Evolutionary conservation across 2,113 vertebrate species (phyloP), one percentile per base, ranked within the genome.

Genomic region (Trogon surrucura): DNA sequence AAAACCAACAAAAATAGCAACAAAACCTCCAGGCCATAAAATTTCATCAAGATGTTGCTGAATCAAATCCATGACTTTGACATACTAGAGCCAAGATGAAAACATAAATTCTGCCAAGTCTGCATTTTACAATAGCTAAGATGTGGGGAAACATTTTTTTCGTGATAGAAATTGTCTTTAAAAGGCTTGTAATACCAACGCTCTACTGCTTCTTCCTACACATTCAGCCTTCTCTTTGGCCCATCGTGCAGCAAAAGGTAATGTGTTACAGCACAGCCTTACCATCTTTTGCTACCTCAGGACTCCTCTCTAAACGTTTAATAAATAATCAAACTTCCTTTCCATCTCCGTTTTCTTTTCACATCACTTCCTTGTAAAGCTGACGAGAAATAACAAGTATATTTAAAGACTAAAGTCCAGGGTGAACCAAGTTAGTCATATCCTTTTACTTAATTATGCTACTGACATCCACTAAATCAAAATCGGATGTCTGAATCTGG

Each of bases 1-100:
- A 89, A 95, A 95, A 89, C 32, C 75, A 79, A 60, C 30, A 87
- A 87, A 91, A 85, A 91, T 45, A 91, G 70, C 50, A 89, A 77
- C 54, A 70, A 85, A 94, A 53, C 9, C 26, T 11, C 6, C 66
- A 77, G 47, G 78, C 62, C 41, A 70, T 50, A 85, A 82, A 80
- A 89, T 88, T 88, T 85, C 79, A 72, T 85, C 53, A 92, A 61
- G 48, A 72, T 73, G 47, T 61, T 95, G 65, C 87, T 95, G 66
- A 95, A 92, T 85, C 62, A 85, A 91, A 80, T 32, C 54, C 44
- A 3, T 89, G 85, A 85, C 78, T 91, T 77, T 19, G 17, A 88
- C 36, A 58, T 70, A 70, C 22, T 47, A 82, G 11, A 47, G 30
- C 36, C 65, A 80, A 70, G 41, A 85, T 56, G 41, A 51, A 93